Percentiles rank a stretch among this genome's conserved stretches.
These are phyloP conservation scores for Neotoxoptera formosana DNA, from an alignment of 1,140 invertebrate species.

Conservation along the genomic window DNA sequence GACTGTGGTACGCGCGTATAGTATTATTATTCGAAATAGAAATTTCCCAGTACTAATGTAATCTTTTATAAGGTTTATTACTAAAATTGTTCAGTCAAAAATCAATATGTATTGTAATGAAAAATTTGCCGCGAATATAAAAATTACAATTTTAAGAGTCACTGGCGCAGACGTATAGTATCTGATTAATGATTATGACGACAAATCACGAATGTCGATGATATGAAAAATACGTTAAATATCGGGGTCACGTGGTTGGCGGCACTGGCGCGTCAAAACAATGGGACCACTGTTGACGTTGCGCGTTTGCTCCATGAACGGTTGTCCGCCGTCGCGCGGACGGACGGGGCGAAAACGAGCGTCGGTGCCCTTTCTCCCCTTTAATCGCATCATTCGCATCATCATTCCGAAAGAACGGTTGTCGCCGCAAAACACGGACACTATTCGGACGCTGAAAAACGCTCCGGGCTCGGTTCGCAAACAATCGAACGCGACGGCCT, in stretches of 20 bases:
- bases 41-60: too few relatives aligned
- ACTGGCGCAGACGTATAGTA: neutral
- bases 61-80: too few relatives aligned
- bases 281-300: neutral
- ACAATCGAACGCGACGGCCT: neutral
- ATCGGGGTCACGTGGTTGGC: neutral
- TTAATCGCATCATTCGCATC: neutral
- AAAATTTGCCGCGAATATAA: too few relatives aligned
- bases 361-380: slow-evolving; percentile 1
- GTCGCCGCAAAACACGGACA: neutral
- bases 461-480: neutral
- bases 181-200: neutral
- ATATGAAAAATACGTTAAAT: slow-evolving; percentile 42
- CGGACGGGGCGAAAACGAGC: neutral
- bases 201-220: neutral
- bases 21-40: too few relatives aligned
- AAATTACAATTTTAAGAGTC: too few relatives aligned
- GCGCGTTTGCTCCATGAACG: slow-evolving; percentile 9
- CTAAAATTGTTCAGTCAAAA: too few relatives aligned
- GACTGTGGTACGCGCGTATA: too few relatives aligned
- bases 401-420: neutral
- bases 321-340: neutral
- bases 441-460: neutral
- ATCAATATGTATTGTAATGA: too few relatives aligned
- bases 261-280: slow-evolving; percentile 15